Percentiles rank a stretch among this genome's conserved stretches.
phyloP scores from a whole-genome alignment of 2,888 invertebrate genomes.

The Metellina segmentata region DNA sequence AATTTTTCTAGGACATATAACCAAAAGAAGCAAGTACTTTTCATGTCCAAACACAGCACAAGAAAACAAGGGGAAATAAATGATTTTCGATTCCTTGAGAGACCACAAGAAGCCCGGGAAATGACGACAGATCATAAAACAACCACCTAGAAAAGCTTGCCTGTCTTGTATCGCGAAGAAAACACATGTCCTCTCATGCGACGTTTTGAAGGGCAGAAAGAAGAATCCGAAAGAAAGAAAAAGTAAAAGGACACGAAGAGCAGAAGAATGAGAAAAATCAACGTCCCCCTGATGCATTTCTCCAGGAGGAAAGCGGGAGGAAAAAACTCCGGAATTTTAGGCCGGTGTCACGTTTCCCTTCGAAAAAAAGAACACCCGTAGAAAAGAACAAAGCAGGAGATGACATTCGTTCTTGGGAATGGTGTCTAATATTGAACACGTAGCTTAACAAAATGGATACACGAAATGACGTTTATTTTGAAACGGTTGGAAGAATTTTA shows the following conservation, averaged over 20 bases:
- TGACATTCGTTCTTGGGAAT: not conserved
- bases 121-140: conserved; percentile 53
- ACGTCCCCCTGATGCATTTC: conserved; percentile 22
- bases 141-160: conserved; percentile 19
- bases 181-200: conserved; percentile 20
- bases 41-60: not conserved
- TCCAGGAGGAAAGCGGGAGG: conserved; percentile 9
- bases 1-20: not conserved
- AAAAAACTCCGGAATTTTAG: conserved; percentile 19
- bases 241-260: not conserved
- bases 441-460: not conserved
- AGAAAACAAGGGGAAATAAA: not conserved
- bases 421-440: conserved; percentile 1
- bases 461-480: not conserved
- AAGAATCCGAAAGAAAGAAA: conserved; percentile 17
- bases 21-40: not conserved
- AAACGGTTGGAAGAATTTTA: not conserved
- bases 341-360: conserved; percentile 43
- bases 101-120: conserved; percentile 8
- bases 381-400: conserved; percentile 13
- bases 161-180: conserved; percentile 38
- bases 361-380: conserved; percentile 20
- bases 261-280: conserved; percentile 5
- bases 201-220: conserved; percentile 50
- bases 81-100: conserved; percentile 15